Evolutionary conservation across 64 coral and sea anemone species (phyloP), one percentile per base, ranked within the genome.

Genomic region (Actinia equina): DNA sequence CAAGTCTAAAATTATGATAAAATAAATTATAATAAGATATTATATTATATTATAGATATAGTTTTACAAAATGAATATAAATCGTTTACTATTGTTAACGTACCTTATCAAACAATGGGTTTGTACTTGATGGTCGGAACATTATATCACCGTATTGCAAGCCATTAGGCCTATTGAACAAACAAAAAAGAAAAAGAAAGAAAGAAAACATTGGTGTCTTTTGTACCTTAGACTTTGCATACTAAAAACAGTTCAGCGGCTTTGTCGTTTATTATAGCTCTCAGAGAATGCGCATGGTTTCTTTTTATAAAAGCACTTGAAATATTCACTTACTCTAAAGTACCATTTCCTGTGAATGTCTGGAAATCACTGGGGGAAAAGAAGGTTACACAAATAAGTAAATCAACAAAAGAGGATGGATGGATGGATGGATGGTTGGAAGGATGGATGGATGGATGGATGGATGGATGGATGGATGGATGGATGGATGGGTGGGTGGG

Each of bases 51-150:
- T n/a, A n/a, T n/a, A n/a, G n/a, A n/a, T n/a, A n/a, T 37, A 37
- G 30, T 37, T 37, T 37, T 37, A 37, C 30, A 37, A 37, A 37
- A 37, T 37, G 30, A 37, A 37, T 37, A 37, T 37, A 37, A 37
- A 15, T 60, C 18, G 16, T 60, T 60, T 19, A 5, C 6, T 65
- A 65, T 20, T 23, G 15, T 1, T 20, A 49, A 52, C 17, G n/a
- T 81, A 81, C 78, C 78, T 52, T 44, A 6, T 81, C 78, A 18
- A 81, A 49, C 45, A 81, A 17, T 14, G 78, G 78, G 20, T 81
- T 81, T 8, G 78, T 49, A 52, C 69, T 41, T 26, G 78, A 20
- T 25, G 42, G 42, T 49, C 18, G 17, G 44, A 49, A 22, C 43
- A 49, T 52, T 17, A 49, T 81, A 52, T 81, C 42, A 81, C 78